Percentiles rank a stretch among this genome's conserved stretches.
Evolutionary conservation across 1,140 invertebrate genomes (phyloP).

Genomic region (Cotesia vestalis): DNA sequence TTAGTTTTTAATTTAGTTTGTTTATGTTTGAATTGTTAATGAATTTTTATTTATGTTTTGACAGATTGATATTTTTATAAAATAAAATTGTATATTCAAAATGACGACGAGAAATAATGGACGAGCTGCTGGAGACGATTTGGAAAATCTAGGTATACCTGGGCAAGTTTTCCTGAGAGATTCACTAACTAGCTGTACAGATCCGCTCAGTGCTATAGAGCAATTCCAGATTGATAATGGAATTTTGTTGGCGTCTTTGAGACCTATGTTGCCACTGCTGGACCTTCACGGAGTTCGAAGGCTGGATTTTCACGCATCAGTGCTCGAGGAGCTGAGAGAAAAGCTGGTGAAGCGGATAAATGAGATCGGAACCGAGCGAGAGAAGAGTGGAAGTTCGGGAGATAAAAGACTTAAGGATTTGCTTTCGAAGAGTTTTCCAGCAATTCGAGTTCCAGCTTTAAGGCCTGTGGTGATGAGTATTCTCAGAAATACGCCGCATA

Average conservation of each 20-base stretch:
- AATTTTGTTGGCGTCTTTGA: constrained; percentile 89
- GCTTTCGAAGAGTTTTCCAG: constrained; percentile 90
- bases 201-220: constrained; percentile 95
- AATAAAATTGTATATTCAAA: no score
- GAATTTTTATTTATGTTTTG: no score
- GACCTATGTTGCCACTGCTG: constrained; percentile 92
- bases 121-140: constrained; percentile 51
- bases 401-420: constrained; percentile 91
- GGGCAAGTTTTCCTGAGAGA: constrained; percentile 89
- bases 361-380: constrained; percentile 82
- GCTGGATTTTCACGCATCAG: constrained; percentile 93
- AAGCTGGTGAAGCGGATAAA: constrained; percentile 89
- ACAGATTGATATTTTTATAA: no score
- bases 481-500: constrained; percentile 90
- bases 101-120: constrained; percentile 51
- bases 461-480: constrained; percentile 96
- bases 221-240: constrained; percentile 97
- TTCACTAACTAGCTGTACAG: constrained; percentile 93
- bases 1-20: no score
- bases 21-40: no score
- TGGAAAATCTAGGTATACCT: constrained; percentile 93
- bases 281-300: constrained; percentile 92
- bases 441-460: constrained; percentile 90
- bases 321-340: constrained; percentile 92
- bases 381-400: constrained; percentile 49